A percentile compares a stretch with the other conserved stretches of the same genome.
These are phyloP conservation scores for Norana najaformis DNA, from an alignment of 2,888 invertebrate species.

Conservation along the genomic window DNA sequence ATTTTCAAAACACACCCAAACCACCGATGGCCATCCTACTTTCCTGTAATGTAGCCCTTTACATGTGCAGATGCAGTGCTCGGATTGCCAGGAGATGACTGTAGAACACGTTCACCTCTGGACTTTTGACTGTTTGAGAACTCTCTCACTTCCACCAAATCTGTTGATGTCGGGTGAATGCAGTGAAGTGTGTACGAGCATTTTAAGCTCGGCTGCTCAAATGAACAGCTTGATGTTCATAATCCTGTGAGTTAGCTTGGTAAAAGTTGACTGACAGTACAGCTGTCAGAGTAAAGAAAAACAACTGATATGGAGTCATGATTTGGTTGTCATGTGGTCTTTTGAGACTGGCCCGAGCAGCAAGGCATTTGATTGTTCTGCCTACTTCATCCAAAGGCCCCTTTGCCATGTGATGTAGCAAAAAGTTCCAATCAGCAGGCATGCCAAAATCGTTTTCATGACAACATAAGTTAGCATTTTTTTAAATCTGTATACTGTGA, in stretches of 20 bases:
- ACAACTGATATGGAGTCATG: not conserved
- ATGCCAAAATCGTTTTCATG: not conserved
- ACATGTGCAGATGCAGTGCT: not conserved
- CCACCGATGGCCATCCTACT: not conserved
- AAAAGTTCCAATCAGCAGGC: not conserved
- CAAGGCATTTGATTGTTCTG: not conserved
- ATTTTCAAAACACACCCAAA: no score
- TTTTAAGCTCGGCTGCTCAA: not conserved
- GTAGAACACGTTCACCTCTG: not conserved
- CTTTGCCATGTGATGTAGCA: not conserved
- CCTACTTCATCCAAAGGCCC: not conserved
- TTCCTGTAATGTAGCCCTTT: not conserved
- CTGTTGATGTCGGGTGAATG: no score
- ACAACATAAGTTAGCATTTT: not conserved
- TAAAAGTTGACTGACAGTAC: not conserved
- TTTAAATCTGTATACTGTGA: not conserved
- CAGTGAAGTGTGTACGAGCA: not conserved
- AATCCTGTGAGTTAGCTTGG: not conserved
- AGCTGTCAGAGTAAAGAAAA: not conserved
- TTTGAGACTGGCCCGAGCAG: not conserved
- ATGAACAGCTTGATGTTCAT: not conserved
- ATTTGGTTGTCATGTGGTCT: not conserved
- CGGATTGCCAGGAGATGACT: not conserved
- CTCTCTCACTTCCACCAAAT: no score
- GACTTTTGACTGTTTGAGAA: not conserved